These are phyloP conservation scores for Periparus ater DNA, from an alignment of 2,797 vertebrate genomes.

Conservation along the genomic window DNA sequence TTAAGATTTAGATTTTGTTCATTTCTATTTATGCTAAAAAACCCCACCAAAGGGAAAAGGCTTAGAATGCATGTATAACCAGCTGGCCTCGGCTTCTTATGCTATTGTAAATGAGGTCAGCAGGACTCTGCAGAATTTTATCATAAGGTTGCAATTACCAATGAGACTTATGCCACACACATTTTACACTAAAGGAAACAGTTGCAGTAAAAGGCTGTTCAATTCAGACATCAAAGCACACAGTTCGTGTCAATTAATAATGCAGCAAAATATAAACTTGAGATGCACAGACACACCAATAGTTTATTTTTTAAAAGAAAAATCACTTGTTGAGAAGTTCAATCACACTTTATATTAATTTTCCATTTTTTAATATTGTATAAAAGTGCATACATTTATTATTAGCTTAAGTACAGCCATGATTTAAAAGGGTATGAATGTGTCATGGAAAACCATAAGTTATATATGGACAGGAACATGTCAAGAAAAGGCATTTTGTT, in stretches of 20 bases:
- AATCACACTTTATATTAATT: not conserved
- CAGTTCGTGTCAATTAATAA: not conserved
- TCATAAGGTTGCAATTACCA: constrained; percentile 8
- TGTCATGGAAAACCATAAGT: not conserved
- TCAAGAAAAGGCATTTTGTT: not conserved
- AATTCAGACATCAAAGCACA: not conserved
- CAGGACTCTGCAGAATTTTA: not conserved
- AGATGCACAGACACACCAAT: not conserved
- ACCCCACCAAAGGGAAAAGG: not conserved
- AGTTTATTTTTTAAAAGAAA: not conserved
- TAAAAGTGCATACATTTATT: not conserved
- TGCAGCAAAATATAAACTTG: not conserved
- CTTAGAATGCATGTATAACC: not conserved
- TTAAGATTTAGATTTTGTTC: not conserved
- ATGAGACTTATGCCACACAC: not conserved
- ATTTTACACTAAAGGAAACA: not conserved
- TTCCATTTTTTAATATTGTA: not conserved
- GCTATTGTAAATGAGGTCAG: not conserved
- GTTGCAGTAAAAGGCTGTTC: not conserved
- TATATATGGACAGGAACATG: not conserved
- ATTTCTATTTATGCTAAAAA: not conserved
- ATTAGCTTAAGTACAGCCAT: not conserved
- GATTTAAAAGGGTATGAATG: not conserved
- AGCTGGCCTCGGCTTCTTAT: not conserved
- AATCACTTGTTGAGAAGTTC: not conserved